phyloP scores from a whole-genome alignment of 2,888 invertebrate genomes.

The Drosophila multiciliata region DNA sequence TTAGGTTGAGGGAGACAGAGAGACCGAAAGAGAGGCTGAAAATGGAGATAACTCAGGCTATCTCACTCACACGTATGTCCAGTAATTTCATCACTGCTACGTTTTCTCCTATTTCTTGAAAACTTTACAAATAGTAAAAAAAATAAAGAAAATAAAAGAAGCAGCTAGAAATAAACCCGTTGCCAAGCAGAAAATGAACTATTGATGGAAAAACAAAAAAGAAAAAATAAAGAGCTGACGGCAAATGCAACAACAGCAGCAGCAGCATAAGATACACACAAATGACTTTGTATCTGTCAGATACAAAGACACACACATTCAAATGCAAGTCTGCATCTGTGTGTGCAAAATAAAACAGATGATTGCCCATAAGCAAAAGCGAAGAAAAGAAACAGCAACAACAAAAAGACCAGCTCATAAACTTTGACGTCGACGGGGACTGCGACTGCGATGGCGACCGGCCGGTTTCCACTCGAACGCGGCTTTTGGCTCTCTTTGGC shows the following conservation, averaged over 20 bases:
- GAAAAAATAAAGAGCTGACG: constrained; percentile 54
- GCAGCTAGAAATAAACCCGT: constrained; percentile 60
- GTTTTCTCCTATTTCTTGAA: constrained; percentile 75
- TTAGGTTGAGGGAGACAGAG: background rate
- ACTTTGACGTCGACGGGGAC: constrained; percentile 30
- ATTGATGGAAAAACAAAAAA: constrained; percentile 71
- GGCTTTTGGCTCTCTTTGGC: constrained; percentile 52
- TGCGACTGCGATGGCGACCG: constrained; percentile 36
- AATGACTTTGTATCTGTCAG: constrained; percentile 62
- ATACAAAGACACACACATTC: constrained; percentile 17
- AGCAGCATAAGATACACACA: constrained; percentile 64
- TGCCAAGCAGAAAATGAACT: constrained; percentile 78
- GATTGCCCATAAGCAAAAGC: constrained; percentile 78
- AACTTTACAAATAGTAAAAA: constrained; percentile 58
- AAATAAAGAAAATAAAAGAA: constrained; percentile 38
- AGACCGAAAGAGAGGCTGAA: constrained; percentile 3
- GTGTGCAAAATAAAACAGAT: constrained; percentile 77
- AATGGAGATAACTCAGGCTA: constrained; percentile 17
- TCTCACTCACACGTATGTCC: constrained; percentile 56
- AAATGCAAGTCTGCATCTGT: constrained; percentile 41
- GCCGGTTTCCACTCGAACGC: constrained; percentile 61
- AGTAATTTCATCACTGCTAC: constrained; percentile 77
- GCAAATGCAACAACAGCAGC: constrained; percentile 72
- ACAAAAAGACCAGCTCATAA: constrained; percentile 42
- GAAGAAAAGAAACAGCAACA: constrained; percentile 47